A percentile compares a stretch with the other conserved stretches of the same genome.
phyloP scores from a whole-genome alignment of 2,888 invertebrate species.

The Monopis laevigella region DNA sequence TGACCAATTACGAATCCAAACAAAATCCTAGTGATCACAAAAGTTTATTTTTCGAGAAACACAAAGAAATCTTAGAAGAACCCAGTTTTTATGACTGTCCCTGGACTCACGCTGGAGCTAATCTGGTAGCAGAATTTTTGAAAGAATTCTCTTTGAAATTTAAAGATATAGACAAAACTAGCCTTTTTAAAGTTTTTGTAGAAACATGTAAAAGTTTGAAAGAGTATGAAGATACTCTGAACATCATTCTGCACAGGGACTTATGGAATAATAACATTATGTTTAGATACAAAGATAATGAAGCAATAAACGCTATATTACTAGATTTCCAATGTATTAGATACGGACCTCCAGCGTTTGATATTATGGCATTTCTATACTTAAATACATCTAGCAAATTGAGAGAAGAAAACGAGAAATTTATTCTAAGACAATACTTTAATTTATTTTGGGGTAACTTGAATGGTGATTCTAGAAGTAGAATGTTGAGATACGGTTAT shows the following conservation, averaged over 20 bases:
- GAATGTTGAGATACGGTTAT: slow-evolving; percentile 28
- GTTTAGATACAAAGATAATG: slow-evolving; percentile 34
- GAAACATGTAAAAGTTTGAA: slow-evolving; percentile 32
- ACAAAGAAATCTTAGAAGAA: slow-evolving; percentile 30
- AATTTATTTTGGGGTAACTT: slow-evolving; percentile 28
- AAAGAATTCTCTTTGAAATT: slow-evolving; percentile 32
- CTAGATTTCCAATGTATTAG: slow-evolving; percentile 47
- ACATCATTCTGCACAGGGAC: slow-evolving; percentile 45
- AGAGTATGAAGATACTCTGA: slow-evolving; percentile 31
- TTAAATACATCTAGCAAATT: slow-evolving; percentile 34
- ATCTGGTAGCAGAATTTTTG: slow-evolving; percentile 33
- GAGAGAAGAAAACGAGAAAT: slow-evolving; percentile 30
- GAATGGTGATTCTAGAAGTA: slow-evolving; percentile 25
- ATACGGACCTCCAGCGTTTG: slow-evolving; percentile 47
- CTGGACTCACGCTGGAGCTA: slow-evolving; percentile 37
- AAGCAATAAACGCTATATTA: slow-evolving; percentile 33
- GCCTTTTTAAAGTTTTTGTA: slow-evolving; percentile 27
- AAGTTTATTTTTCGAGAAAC: slow-evolving; percentile 25
- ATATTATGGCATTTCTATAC: slow-evolving; percentile 37
- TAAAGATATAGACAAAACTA: slow-evolving; percentile 24
- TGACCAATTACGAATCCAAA: slow-evolving; percentile 37
- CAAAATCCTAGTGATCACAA: slow-evolving; percentile 35
- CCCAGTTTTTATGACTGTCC: slow-evolving; percentile 32
- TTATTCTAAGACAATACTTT: slow-evolving; percentile 33
- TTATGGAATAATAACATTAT: slow-evolving; percentile 51